These are phyloP conservation scores for Sebastes oblongus DNA, from an alignment of 2,797 vertebrate species.

Conservation along the genomic window DNA sequence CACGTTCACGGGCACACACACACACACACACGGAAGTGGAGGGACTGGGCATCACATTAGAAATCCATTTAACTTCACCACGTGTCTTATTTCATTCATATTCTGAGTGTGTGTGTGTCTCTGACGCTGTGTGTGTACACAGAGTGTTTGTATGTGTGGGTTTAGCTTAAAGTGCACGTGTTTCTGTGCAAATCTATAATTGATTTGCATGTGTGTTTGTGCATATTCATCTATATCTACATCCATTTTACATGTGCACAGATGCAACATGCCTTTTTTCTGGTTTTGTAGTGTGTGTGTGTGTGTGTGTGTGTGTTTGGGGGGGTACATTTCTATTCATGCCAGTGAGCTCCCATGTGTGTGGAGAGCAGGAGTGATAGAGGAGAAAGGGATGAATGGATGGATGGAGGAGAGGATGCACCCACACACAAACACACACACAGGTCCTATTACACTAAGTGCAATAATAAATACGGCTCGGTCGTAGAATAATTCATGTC, in stretches of 20 bases:
- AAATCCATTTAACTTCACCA: constrained; percentile 53
- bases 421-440: not conserved
- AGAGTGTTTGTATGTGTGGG: constrained; percentile 15
- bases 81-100: constrained; percentile 31
- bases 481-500: constrained; percentile 64
- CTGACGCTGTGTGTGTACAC: not conserved
- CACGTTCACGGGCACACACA: constrained; percentile 2
- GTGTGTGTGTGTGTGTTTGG: not conserved
- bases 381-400: not conserved
- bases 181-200: not conserved
- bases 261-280: no score
- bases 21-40: not conserved
- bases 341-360: not conserved
- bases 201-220: not conserved
- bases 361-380: not conserved
- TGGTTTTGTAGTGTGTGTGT: not conserved
- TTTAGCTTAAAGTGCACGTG: not conserved
- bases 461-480: constrained; percentile 71
- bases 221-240: no score
- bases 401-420: not conserved
- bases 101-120: not conserved
- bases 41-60: constrained; percentile 31
- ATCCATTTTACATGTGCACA: no score
- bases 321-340: constrained; percentile 12
- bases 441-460: constrained; percentile 72